Conservation (phyloP, 2,888 invertebrate species). For the Caenorhabditis becei region DNA sequence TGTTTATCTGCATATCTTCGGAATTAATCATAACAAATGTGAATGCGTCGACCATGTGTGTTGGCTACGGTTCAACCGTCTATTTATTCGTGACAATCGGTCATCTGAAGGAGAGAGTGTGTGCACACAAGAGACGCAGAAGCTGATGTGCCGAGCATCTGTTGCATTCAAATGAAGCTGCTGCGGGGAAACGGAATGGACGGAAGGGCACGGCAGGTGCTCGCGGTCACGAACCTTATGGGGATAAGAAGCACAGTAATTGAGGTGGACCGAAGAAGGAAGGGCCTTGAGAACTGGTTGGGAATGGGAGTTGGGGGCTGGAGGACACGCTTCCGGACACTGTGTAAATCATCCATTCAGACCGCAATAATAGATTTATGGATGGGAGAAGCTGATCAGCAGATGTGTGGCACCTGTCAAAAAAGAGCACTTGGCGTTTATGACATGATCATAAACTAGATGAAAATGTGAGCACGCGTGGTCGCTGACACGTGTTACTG, state of each 20-base stretch:
- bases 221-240: slow-evolving; percentile 10
- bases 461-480: not conserved
- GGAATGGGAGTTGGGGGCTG: not conserved
- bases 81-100: slow-evolving; percentile 44
- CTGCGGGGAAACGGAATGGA: slow-evolving; percentile 38
- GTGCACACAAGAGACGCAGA: slow-evolving; percentile 22
- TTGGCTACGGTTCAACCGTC: slow-evolving; percentile 21
- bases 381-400: slow-evolving; percentile 3
- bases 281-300: slow-evolving; percentile 22
- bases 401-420: slow-evolving; percentile 27
- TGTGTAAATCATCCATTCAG: slow-evolving; percentile 25
- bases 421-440: not conserved
- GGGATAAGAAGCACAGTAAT: slow-evolving; percentile 14
- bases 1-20: slow-evolving; percentile 48
- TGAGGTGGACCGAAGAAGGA: slow-evolving; percentile 2
- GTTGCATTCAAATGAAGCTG: slow-evolving; percentile 55
- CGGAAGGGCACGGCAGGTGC: slow-evolving; percentile 48
- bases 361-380: slow-evolving; percentile 41
- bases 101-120: slow-evolving; percentile 24
- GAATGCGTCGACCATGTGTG: slow-evolving; percentile 14
- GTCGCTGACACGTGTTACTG: not conserved
- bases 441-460: slow-evolving; percentile 29
- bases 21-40: slow-evolving; percentile 56
- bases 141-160: slow-evolving; percentile 43
- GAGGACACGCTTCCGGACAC: slow-evolving; percentile 26